phyloP scores from a whole-genome alignment of 2,113 vertebrate species.

The Mandrillus leucophaeus region DNA sequence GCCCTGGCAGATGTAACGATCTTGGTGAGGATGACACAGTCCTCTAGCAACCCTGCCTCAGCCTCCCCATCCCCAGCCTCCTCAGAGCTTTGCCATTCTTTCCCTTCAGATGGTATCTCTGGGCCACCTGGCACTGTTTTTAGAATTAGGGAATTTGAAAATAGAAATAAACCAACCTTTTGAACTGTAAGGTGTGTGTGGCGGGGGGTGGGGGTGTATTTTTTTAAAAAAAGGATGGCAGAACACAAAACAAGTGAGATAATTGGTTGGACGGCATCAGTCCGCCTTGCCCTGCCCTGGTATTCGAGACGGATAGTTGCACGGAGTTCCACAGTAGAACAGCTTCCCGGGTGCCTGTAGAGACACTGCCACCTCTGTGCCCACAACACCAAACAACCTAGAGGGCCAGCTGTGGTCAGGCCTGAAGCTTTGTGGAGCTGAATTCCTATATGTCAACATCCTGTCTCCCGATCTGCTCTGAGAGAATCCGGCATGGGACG shows the following conservation, averaged over 20 bases:
- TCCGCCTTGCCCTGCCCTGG: not conserved
- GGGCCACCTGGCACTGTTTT: not conserved
- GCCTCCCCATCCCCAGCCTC: not conserved
- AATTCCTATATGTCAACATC: not conserved
- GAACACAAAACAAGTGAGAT: not conserved
- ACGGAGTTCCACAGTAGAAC: not conserved
- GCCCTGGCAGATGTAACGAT: not conserved
- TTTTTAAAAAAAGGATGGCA: not conserved
- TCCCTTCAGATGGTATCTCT: not conserved
- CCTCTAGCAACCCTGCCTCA: not conserved
- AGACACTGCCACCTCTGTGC: not conserved
- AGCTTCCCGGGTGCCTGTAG: not conserved
- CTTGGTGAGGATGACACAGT: not conserved
- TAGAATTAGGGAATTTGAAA: not conserved
- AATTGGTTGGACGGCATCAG: not conserved
- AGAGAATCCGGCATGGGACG: not conserved
- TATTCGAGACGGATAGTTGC: rapidly evolving
- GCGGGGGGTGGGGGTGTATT: too few species aligned
- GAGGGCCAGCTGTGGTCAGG: not conserved
- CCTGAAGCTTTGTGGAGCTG: not conserved
- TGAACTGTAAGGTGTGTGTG: not conserved
- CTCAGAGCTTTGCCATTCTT: not conserved
- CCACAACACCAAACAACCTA: not conserved
- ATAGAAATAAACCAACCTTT: constrained; percentile 44
- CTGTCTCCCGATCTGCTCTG: not conserved